These are phyloP conservation scores for Bombycilla garrulus DNA, from an alignment of 2,113 vertebrate genomes.

Conservation along the genomic window DNA sequence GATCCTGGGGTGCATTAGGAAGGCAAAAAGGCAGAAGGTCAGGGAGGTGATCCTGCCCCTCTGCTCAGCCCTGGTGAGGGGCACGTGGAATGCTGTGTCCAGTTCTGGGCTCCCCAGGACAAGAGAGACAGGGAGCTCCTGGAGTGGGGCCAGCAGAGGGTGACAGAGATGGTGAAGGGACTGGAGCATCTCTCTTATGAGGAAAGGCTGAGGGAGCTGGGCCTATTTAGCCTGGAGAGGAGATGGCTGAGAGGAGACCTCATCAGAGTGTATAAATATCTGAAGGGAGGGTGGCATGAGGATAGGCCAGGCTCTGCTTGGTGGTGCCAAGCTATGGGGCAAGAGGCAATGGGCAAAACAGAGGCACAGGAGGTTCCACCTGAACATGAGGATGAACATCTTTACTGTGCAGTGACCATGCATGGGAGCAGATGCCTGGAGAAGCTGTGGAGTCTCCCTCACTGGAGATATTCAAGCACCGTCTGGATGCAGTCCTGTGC, in stretches of 20 bases:
- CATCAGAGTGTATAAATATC: accelerated
- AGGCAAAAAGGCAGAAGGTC: not conserved
- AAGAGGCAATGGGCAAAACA: accelerated
- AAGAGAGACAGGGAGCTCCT: not conserved
- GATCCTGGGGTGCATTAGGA: not conserved
- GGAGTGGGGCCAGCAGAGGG: accelerated
- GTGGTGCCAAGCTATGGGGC: not conserved
- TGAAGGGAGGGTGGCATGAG: not conserved
- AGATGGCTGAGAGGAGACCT: not conserved
- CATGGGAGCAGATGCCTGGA: not conserved
- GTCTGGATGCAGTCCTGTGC: not conserved
- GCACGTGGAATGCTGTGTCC: not conserved
- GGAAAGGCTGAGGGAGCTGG: not conserved
- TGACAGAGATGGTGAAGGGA: not conserved
- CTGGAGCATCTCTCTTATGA: not conserved
- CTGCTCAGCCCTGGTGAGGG: not conserved
- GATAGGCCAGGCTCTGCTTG: not conserved
- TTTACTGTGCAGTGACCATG: not conserved
- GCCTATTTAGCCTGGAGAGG: not conserved
- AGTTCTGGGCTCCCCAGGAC: not conserved
- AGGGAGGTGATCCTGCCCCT: not conserved
- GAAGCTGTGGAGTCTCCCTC: not conserved
- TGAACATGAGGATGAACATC: not conserved
- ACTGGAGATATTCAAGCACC: not conserved
- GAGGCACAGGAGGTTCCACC: not conserved